A percentile compares a stretch with the other conserved stretches of the same genome.
These are phyloP conservation scores for Cnemophilus loriae DNA, from an alignment of 2,113 vertebrate genomes.

Conservation along the genomic window DNA sequence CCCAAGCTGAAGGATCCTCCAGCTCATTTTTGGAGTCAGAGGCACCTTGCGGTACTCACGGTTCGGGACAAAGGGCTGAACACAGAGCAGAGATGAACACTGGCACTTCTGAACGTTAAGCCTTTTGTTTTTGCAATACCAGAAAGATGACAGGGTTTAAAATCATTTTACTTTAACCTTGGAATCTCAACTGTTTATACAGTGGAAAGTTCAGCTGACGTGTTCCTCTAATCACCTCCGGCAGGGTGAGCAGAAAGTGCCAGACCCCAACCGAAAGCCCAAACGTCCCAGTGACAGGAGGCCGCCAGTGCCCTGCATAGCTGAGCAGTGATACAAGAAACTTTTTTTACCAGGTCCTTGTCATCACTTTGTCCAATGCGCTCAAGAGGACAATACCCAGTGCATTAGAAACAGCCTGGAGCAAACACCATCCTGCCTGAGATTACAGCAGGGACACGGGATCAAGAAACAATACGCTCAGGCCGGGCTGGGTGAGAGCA, in stretches of 20 bases:
- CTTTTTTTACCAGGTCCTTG: slow-evolving; percentile 71
- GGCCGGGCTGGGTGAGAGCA: not conserved
- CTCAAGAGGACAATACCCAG: slow-evolving; percentile 70
- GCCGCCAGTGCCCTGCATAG: slow-evolving; percentile 58
- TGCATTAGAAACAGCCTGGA: slow-evolving; percentile 34
- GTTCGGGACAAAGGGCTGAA: not conserved
- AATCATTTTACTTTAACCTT: slow-evolving; percentile 64
- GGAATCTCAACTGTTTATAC: slow-evolving; percentile 67
- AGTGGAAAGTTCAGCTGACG: slow-evolving; percentile 66
- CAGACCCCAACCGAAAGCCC: slow-evolving; percentile 34
- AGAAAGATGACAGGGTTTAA: slow-evolving; percentile 55
- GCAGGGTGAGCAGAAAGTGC: slow-evolving; percentile 35
- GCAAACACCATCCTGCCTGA: slow-evolving; percentile 34
- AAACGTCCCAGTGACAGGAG: slow-evolving; percentile 44
- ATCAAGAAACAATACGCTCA: not conserved
- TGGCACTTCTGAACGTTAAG: not conserved
- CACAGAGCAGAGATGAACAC: not conserved
- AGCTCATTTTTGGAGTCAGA: not conserved
- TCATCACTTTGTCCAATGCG: slow-evolving; percentile 64
- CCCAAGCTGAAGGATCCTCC: not conserved
- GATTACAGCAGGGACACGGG: slow-evolving; percentile 63
- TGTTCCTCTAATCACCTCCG: slow-evolving; percentile 71
- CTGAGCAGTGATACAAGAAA: slow-evolving; percentile 68
- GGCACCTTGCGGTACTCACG: fast-evolving
- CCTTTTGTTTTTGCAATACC: slow-evolving; percentile 20